phyloP scores from a whole-genome alignment of 1,140 invertebrate species.

The Tetraneura akinire region DNA sequence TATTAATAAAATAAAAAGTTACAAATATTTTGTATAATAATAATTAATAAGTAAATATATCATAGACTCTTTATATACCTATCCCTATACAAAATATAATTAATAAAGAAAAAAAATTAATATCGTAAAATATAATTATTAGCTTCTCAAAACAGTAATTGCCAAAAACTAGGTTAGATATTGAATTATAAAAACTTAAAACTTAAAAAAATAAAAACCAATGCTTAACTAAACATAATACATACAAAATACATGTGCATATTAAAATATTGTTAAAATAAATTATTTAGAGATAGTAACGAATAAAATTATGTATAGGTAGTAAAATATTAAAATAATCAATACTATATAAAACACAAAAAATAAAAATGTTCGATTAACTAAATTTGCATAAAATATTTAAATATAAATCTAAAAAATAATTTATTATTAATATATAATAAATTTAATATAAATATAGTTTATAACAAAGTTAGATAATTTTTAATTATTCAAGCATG shows the following conservation, averaged over 20 bases:
- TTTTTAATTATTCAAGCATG: neutral
- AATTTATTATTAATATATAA: no score
- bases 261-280: neutral
- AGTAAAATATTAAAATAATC: neutral
- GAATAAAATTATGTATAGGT: neutral
- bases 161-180: neutral
- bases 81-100: no score
- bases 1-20: neutral
- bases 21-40: neutral
- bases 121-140: constrained; percentile 1
- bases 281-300: neutral
- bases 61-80: neutral
- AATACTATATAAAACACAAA: neutral
- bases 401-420: no score
- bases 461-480: neutral
- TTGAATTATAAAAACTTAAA: neutral
- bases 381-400: no score
- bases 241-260: neutral
- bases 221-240: neutral
- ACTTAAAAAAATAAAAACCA: neutral
- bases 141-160: neutral
- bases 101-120: neutral
- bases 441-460: no score
- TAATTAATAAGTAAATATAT: neutral
- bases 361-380: neutral